Evolutionary conservation across 2,797 vertebrate species (phyloP).

Genomic region (Neostethus bicornis): DNA sequence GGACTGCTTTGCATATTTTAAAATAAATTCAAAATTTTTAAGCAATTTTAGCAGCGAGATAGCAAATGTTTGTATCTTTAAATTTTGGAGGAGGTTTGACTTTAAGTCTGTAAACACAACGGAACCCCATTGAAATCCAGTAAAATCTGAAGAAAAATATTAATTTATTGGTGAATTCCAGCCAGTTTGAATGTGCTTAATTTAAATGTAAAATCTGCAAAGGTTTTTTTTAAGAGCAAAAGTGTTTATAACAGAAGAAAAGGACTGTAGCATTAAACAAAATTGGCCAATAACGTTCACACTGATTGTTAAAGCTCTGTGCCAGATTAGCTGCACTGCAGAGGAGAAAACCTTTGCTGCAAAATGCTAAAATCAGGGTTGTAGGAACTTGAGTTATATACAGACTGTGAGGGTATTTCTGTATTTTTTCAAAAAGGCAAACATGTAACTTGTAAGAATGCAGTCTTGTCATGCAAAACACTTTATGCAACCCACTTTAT

Average conservation of each 20-base stretch:
- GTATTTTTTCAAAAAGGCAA: background rate
- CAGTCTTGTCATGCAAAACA: constrained; percentile 13
- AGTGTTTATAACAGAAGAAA: background rate
- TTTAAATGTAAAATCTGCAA: background rate
- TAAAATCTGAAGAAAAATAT: background rate
- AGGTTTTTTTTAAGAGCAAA: background rate
- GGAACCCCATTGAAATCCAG: too few relatives aligned
- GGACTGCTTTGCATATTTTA: too few relatives aligned
- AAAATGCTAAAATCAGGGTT: constrained; percentile 11
- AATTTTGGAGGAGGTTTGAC: too few relatives aligned
- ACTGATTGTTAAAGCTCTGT: background rate
- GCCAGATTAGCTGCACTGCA: constrained; percentile 8
- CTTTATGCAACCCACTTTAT: constrained; percentile 7
- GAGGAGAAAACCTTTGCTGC: background rate
- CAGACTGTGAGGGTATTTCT: background rate
- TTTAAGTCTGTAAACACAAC: too few relatives aligned
- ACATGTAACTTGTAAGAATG: constrained; percentile 8
- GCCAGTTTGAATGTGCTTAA: background rate
- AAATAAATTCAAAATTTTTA: too few relatives aligned
- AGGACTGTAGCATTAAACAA: constrained; percentile 1
- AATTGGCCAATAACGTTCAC: constrained; percentile 5
- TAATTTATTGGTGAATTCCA: background rate
- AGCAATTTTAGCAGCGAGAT: too few relatives aligned
- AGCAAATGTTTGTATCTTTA: too few relatives aligned
- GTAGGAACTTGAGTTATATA: background rate